phyloP scores from a whole-genome alignment of 2,113 vertebrate genomes.

The Rafetus swinhoei region DNA sequence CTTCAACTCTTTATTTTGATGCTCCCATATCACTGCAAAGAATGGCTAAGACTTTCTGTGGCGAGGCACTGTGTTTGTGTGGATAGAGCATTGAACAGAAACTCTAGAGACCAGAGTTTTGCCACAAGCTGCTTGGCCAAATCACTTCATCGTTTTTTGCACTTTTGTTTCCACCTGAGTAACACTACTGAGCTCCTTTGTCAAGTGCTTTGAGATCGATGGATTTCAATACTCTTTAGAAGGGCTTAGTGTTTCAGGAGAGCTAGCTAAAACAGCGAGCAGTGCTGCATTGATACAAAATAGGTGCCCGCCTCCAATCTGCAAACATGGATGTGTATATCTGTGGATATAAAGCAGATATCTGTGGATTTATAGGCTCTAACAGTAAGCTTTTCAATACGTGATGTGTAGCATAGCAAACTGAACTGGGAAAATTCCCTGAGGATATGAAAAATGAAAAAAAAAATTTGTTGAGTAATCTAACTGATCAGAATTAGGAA shows the following conservation, averaged over 20 bases:
- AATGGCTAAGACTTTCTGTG: accelerated
- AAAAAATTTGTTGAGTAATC: not conserved
- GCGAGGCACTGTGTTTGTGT: accelerated
- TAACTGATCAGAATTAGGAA: slow-evolving; percentile 31
- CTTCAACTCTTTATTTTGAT: not conserved
- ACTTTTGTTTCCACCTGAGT: not conserved
- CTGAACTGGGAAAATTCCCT: slow-evolving; percentile 38
- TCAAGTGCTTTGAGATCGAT: slow-evolving; percentile 12
- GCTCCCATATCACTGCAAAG: not conserved
- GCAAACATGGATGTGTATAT: no score
- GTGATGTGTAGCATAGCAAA: not conserved
- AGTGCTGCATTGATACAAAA: no score
- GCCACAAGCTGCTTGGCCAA: not conserved
- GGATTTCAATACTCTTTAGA: not conserved
- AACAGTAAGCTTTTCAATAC: slow-evolving; percentile 25
- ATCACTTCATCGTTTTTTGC: not conserved
- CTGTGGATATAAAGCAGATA: no score
- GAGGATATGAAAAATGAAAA: slow-evolving; percentile 16
- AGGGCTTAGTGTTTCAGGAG: slow-evolving; percentile 16
- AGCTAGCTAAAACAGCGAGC: slow-evolving; percentile 18
- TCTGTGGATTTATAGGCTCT: no score
- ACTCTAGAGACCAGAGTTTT: accelerated
- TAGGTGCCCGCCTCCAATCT: no score
- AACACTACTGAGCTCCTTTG: not conserved
- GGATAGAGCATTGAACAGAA: not conserved